Percentiles rank a stretch among this genome's conserved stretches.
Evolutionary conservation across 2,888 invertebrate genomes (phyloP).

Genomic region (Blastobasis lacticolella): DNA sequence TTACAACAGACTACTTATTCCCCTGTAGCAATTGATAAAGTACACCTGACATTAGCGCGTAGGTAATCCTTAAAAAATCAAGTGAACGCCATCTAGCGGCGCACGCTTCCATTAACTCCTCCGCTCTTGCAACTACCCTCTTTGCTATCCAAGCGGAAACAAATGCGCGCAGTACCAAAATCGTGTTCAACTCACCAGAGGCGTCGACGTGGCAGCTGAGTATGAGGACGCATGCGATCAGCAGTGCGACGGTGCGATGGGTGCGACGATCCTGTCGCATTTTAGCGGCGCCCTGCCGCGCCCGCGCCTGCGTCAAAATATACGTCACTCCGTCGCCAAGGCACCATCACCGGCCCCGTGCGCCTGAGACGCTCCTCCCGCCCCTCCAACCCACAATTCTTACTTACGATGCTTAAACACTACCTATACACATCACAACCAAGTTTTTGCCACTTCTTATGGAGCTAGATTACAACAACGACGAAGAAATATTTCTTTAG

Average conservation of each 20-base stretch:
- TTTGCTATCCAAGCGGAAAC: constrained; percentile 8
- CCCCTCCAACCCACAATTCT: constrained; percentile 4
- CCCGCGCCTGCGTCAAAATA: constrained; percentile 69
- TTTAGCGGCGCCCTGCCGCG: constrained; percentile 71
- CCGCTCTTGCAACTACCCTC: too few relatives aligned
- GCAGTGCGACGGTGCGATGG: constrained; percentile 62
- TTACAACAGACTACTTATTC: too few relatives aligned
- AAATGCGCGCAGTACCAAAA: constrained; percentile 32
- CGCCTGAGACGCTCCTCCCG: constrained; percentile 26
- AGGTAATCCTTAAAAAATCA: too few relatives aligned
- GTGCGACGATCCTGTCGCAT: constrained; percentile 68
- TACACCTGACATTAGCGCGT: too few relatives aligned
- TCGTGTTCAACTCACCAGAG: constrained; percentile 47
- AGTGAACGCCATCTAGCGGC: too few relatives aligned
- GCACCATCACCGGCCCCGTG: constrained; percentile 52
- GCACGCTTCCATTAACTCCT: too few relatives aligned
- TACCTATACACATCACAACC: constrained; percentile 73
- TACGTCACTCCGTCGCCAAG: constrained; percentile 44
- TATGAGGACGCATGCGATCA: constrained; percentile 63
- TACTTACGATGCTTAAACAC: constrained; percentile 62
- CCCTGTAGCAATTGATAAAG: too few relatives aligned
- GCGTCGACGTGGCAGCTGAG: constrained; percentile 61
- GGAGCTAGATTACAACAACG: constrained; percentile 5
- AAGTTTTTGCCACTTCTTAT: constrained; percentile 66
- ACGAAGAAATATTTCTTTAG: background rate